Conservation (phyloP, 2,113 vertebrate genomes). For the Kryptolebias marmoratus region DNA sequence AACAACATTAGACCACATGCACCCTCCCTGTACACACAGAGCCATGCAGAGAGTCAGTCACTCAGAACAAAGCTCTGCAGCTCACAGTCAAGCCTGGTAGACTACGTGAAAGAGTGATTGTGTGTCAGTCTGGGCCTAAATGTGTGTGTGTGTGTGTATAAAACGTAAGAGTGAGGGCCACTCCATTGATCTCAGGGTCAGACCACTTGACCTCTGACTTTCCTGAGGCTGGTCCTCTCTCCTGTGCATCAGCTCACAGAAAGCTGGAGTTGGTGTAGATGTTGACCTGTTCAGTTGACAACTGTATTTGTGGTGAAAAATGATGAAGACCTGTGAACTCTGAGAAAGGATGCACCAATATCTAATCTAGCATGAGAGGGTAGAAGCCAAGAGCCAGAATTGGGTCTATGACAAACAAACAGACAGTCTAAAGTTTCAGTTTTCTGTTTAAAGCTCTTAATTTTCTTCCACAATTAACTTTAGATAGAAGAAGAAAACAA, state of each 20-base stretch:
- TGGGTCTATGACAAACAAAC: too few species aligned
- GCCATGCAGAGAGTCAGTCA: constrained; percentile 55
- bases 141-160: constrained; percentile 35
- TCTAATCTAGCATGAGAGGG: not conserved
- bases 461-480: too few species aligned
- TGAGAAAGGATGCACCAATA: too few species aligned
- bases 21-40: constrained; percentile 23
- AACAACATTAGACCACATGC: constrained; percentile 29
- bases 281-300: not conserved
- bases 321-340: not conserved
- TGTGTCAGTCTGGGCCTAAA: constrained; percentile 34
- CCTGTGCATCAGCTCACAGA: constrained; percentile 40
- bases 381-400: too few species aligned
- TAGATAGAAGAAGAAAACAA: too few species aligned
- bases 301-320: not conserved
- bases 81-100: constrained; percentile 64
- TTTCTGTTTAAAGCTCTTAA: too few species aligned
- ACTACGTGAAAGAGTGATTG: constrained; percentile 60
- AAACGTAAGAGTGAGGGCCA: constrained; percentile 64
- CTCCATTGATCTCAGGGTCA: constrained; percentile 82
- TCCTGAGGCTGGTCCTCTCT: constrained; percentile 50
- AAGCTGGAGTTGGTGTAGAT: not conserved
- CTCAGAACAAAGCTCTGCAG: constrained; percentile 63
- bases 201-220: constrained; percentile 81
- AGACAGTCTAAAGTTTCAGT: too few species aligned